Conservation (phyloP, 2,888 invertebrate genomes). For the Meta bourneti region DNA sequence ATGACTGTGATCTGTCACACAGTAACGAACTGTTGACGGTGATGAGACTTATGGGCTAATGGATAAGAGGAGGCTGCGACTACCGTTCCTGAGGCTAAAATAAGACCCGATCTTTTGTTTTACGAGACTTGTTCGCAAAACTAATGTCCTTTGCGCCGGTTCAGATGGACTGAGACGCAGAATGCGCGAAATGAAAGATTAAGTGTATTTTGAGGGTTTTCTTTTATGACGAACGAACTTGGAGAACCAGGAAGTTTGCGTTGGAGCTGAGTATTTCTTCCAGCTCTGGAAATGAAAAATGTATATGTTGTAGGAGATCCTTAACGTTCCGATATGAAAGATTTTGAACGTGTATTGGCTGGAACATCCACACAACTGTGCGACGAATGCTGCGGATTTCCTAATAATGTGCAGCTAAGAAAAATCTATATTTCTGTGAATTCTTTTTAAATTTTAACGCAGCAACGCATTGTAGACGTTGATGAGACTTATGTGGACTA, state of each 20-base stretch:
- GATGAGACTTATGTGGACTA: conserved; percentile 46
- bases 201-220: too few relatives aligned
- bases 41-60: conserved; percentile 46
- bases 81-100: conserved; percentile 46
- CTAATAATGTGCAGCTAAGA: too few relatives aligned
- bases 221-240: background rate
- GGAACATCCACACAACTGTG: too few relatives aligned
- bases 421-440: too few relatives aligned
- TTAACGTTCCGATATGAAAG: too few relatives aligned
- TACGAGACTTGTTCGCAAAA: conserved; percentile 4
- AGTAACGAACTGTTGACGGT: conserved; percentile 52
- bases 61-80: conserved; percentile 28
- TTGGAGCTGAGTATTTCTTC: background rate
- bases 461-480: conserved; percentile 47
- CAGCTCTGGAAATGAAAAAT: too few relatives aligned
- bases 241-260: background rate
- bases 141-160: background rate
- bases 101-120: conserved; percentile 30
- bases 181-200: too few relatives aligned
- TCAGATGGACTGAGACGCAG: background rate
- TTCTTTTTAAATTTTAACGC: background rate
- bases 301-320: too few relatives aligned
- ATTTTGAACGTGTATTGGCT: too few relatives aligned
- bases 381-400: too few relatives aligned
- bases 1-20: conserved; percentile 52